phyloP scores from a whole-genome alignment of 2,113 vertebrate species.

The Oncorhynchus keta region DNA sequence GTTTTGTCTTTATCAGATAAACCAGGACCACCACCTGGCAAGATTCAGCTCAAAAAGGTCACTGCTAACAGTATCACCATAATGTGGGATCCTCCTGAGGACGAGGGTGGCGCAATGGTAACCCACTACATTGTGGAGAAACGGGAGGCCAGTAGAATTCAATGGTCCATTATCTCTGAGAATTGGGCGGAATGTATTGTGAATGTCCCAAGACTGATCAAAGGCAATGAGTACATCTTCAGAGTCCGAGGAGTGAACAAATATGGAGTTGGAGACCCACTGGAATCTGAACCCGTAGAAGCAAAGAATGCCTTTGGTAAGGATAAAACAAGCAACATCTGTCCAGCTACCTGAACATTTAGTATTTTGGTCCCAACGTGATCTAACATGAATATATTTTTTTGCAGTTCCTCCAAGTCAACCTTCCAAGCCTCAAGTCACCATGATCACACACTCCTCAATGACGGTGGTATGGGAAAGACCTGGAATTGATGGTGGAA shows the following conservation, averaged over 20 bases:
- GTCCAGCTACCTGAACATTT: background rate
- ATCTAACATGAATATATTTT: background rate
- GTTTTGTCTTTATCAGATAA: constrained; percentile 82
- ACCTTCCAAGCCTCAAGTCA: constrained; percentile 87
- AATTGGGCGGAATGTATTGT: constrained; percentile 86
- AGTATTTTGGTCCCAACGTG: background rate
- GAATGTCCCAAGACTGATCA: constrained; percentile 90
- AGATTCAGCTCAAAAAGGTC: constrained; percentile 92
- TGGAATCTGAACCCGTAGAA: constrained; percentile 88
- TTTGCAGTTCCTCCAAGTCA: constrained; percentile 87
- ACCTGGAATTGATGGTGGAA: constrained; percentile 89
- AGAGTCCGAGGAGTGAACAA: constrained; percentile 92
- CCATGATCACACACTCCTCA: constrained; percentile 89
- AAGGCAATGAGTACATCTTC: constrained; percentile 97
- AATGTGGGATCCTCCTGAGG: constrained; percentile 87
- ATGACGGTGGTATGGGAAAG: constrained; percentile 96
- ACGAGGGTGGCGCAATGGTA: constrained; percentile 92
- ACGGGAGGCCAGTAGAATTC: constrained; percentile 90
- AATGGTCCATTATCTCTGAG: constrained; percentile 95
- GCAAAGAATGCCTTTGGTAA: constrained; percentile 81
- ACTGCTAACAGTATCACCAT: constrained; percentile 92
- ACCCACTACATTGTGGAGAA: constrained; percentile 97
- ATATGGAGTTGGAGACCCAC: constrained; percentile 89
- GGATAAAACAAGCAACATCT: constrained; percentile 16
- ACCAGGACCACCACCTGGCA: constrained; percentile 88